Conservation (phyloP, 2,797 vertebrate genomes). For the Chloroceryle inda region DNA sequence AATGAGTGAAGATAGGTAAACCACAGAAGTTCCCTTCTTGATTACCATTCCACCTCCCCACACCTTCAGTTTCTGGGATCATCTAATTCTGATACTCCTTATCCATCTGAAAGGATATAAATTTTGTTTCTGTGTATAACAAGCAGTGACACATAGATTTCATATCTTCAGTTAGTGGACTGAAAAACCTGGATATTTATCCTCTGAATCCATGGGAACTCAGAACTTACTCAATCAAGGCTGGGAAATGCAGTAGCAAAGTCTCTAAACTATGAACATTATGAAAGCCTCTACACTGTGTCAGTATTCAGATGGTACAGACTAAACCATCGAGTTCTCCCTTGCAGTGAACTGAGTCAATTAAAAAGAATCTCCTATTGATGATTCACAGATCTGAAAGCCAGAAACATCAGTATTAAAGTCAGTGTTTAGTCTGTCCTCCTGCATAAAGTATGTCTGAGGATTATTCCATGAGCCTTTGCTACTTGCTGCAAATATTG, state of each 20-base stretch:
- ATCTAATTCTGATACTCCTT: not conserved
- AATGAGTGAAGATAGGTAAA: not conserved
- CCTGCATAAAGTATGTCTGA: not conserved
- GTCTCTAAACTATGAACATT: not conserved
- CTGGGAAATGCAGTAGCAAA: not conserved
- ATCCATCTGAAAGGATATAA: not conserved
- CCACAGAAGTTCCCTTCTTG: not conserved
- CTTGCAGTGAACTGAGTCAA: not conserved
- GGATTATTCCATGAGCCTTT: rapidly evolving
- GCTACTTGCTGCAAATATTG: not conserved
- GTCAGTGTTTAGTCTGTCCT: not conserved
- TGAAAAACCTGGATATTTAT: not conserved
- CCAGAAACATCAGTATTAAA: not conserved
- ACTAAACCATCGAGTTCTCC: not conserved
- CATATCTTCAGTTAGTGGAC: not conserved
- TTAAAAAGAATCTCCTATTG: not conserved
- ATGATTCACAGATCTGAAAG: not conserved
- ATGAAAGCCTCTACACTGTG: not conserved
- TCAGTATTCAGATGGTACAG: not conserved
- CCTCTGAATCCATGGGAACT: not conserved
- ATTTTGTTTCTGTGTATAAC: not conserved
- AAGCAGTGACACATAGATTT: not conserved
- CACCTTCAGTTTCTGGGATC: not conserved
- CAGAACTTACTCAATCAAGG: not conserved
- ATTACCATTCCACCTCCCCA: not conserved